Percentiles rank a stretch among this genome's conserved stretches.
Evolutionary conservation across 2,888 invertebrate genomes (phyloP).

Genomic region (Eudasyphora cyanicolor): DNA sequence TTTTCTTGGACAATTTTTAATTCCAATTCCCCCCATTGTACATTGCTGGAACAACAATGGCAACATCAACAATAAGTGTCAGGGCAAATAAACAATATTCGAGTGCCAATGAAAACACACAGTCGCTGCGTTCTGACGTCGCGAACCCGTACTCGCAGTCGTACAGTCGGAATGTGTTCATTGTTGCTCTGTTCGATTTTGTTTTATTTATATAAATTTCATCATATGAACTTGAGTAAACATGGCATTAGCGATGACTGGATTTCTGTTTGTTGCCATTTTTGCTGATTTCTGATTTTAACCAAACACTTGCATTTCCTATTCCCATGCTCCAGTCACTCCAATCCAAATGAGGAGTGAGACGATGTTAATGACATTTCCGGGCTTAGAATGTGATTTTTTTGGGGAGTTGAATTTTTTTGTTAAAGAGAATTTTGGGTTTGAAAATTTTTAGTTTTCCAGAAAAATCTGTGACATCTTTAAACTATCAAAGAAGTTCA

Average conservation of each 20-base stretch:
- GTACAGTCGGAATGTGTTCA: background rate
- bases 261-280: constrained; percentile 11
- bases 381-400: background rate
- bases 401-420: too few relatives aligned
- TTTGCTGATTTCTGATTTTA: constrained; percentile 34
- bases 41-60: background rate
- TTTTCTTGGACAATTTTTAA: too few relatives aligned
- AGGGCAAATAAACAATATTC: constrained; percentile 59
- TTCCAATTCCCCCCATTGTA: background rate
- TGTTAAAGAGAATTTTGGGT: too few relatives aligned
- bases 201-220: constrained; percentile 18
- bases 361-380: too few relatives aligned
- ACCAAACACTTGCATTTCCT: background rate
- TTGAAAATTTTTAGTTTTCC: too few relatives aligned
- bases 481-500: too few relatives aligned
- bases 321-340: background rate
- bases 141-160: background rate
- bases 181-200: constrained; percentile 15
- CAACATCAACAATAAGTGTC: constrained; percentile 54
- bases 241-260: constrained; percentile 34
- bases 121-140: background rate
- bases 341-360: background rate
- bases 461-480: too few relatives aligned
- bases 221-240: constrained; percentile 26
- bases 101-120: constrained; percentile 25